Evolutionary conservation across 2,888 invertebrate genomes (phyloP).

Genomic region (Hypsopygia costalis): DNA sequence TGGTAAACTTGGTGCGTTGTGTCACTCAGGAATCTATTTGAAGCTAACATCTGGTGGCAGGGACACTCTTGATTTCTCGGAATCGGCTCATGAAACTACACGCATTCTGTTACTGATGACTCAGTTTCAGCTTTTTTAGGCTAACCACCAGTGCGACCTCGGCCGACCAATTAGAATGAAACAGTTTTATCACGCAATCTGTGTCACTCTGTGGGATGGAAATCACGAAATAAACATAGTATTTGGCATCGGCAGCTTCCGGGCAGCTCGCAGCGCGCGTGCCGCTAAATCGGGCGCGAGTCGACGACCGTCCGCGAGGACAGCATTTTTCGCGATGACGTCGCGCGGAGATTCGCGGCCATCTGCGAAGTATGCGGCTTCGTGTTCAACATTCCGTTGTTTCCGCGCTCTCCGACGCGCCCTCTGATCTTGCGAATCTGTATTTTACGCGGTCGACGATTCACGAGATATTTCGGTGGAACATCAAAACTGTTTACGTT

Average conservation of each 20-base stretch:
- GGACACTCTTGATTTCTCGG: no score
- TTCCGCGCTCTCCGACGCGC: not conserved
- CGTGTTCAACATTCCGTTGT: no score
- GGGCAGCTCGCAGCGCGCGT: slow-evolving; percentile 26
- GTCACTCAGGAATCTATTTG: no score
- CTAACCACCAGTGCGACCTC: not conserved
- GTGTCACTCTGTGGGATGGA: slow-evolving; percentile 13
- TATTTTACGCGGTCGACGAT: slow-evolving; percentile 1
- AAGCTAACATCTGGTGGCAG: no score
- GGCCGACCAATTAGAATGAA: not conserved
- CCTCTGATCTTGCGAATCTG: slow-evolving; percentile 16
- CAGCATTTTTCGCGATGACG: slow-evolving; percentile 21
- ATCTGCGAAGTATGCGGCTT: slow-evolving; percentile 6
- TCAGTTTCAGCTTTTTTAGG: no score
- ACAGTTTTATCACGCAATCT: slow-evolving; percentile 7
- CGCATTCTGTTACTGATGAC: no score
- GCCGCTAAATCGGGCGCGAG: slow-evolving; percentile 24
- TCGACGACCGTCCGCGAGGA: slow-evolving; percentile 36
- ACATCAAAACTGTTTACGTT: slow-evolving; percentile 32
- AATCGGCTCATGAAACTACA: no score
- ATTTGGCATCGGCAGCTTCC: slow-evolving; percentile 38
- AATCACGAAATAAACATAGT: slow-evolving; percentile 29
- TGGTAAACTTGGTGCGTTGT: no score
- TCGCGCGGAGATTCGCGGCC: slow-evolving; percentile 13
- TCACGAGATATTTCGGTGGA: slow-evolving; percentile 29